Evolutionary conservation across 53 echinoderm and acorn worm genomes (phyloP), one percentile per base, ranked within the genome.

Genomic region (Astropecten irregularis): DNA sequence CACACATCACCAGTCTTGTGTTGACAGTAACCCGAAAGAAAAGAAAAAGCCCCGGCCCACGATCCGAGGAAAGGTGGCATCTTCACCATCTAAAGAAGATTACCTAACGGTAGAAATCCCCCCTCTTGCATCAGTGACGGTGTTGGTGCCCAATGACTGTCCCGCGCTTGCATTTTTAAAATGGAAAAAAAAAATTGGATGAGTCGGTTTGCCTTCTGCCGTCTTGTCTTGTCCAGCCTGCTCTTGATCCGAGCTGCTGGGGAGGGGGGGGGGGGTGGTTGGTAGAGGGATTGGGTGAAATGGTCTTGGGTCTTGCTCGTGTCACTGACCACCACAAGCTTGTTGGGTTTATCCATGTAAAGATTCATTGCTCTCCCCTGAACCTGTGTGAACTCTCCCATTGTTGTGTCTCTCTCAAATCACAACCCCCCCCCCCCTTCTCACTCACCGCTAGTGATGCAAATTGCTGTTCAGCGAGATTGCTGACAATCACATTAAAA

Each of bases 1-100:
- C 79, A 60, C 61, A 61, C 48, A 6, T 59, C 61, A 46, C 21
- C 63, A 31, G 60, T 32, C 21, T 32, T 62, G 60, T 40, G 61
- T 47, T 62, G 79, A 79, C 79, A 79, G 79, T 40, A 4, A 0
- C 9, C 21, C 31, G 54, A 18, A 25, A 34, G 53, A 19, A 40
- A 27, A 47, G 30, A 33, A 32, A 4, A 33, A 22, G 46, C 22
- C 20, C 2, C 11, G 37, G 20, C n/a, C n/a, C n/a, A n/a, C n/a
- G n/a, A n/a, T n/a, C n/a, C n/a, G 21, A 37, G 18, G 16, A 67
- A 36, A 35, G 55, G 49, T 33, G 51, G 37, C 74, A 74, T 74
- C 74, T 74, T 74, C 58, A 23, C 56, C 58, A 79, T 61, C 61
- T 62, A 79, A 42, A 79, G 79, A 46, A 79, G 79, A 79, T 79